Conservation (phyloP, 2,797 vertebrate genomes). For the Alcedo quadribrachys region DNA sequence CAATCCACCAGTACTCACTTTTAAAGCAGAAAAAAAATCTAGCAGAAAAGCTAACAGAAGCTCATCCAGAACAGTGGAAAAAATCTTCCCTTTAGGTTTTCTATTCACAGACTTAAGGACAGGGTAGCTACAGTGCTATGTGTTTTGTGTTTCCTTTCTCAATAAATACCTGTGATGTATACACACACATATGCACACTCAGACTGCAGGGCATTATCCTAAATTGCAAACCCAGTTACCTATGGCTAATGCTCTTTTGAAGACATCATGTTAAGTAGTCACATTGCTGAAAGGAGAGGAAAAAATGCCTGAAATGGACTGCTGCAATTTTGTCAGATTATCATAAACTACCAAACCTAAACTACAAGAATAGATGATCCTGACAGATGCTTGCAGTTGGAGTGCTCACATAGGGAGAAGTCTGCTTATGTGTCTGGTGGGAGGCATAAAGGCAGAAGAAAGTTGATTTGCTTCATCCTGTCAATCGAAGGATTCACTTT, state of each 20-base stretch:
- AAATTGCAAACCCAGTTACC: neutral
- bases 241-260: neutral
- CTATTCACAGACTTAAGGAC: neutral
- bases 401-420: slow-evolving; percentile 58
- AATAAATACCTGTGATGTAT: neutral
- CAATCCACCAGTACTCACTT: neutral
- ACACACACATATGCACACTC: neutral
- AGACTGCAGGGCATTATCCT: neutral
- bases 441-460: slow-evolving; percentile 55
- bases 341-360: slow-evolving; percentile 22
- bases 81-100: neutral
- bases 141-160: neutral
- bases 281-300: neutral
- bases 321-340: slow-evolving; percentile 38
- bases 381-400: slow-evolving; percentile 53
- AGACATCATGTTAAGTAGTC: neutral
- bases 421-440: slow-evolving; percentile 40
- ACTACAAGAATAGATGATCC: slow-evolving; percentile 49
- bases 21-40: neutral
- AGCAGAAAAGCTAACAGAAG: neutral
- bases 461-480: slow-evolving; percentile 59
- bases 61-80: neutral
- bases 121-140: neutral
- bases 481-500: slow-evolving; percentile 50
- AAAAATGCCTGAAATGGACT: neutral